Evolutionary conservation across 1,140 invertebrate genomes (phyloP).

Genomic region (Lerema accius): DNA sequence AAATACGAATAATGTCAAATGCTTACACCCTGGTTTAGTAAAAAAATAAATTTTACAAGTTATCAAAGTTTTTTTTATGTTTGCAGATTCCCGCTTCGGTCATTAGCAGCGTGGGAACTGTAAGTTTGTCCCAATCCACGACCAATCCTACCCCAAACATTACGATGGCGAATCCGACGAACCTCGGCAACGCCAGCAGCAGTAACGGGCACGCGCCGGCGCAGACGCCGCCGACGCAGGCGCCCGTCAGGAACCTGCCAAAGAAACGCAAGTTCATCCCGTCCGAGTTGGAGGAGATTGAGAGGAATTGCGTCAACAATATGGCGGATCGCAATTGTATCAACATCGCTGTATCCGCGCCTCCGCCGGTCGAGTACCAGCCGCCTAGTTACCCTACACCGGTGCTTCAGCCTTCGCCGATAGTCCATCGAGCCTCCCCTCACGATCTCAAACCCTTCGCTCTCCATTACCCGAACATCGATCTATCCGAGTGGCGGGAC

Average conservation of each 20-base stretch:
- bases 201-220: constrained; percentile 54
- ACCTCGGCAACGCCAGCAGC: constrained; percentile 63
- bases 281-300: constrained; percentile 89
- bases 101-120: constrained; percentile 81
- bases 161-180: constrained; percentile 78
- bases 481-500: constrained; percentile 95
- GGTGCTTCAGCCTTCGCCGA: constrained; percentile 64
- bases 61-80: too few relatives aligned
- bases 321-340: constrained; percentile 48
- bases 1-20: constrained; percentile 13
- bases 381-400: constrained; percentile 49
- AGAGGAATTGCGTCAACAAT: constrained; percentile 61
- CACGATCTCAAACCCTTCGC: constrained; percentile 59
- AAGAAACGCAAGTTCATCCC: constrained; percentile 95
- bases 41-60: too few relatives aligned
- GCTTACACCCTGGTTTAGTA: too few relatives aligned
- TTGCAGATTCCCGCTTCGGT: constrained; percentile 82
- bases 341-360: constrained; percentile 58
- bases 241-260: constrained; percentile 88
- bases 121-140: constrained; percentile 74
- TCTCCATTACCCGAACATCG: constrained; percentile 84
- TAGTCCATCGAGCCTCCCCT: constrained; percentile 59
- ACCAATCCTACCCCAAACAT: constrained; percentile 64
- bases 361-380: constrained; percentile 57
- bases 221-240: constrained; percentile 70